These are phyloP conservation scores for Blastobasis lacticolella DNA, from an alignment of 2,888 invertebrate genomes.

Conservation along the genomic window DNA sequence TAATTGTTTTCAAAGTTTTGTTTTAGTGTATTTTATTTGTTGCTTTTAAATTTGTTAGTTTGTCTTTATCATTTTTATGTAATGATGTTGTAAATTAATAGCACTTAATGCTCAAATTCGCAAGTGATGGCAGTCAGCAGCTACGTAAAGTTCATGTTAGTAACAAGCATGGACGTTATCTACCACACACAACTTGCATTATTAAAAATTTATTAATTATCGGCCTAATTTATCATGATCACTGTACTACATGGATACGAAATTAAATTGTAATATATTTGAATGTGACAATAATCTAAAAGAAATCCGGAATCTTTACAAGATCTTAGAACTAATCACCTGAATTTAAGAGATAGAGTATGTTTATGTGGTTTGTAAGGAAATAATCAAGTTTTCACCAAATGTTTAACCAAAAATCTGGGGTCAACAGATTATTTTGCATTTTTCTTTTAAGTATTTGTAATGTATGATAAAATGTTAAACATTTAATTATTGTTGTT, in stretches of 20 bases:
- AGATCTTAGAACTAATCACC: background rate
- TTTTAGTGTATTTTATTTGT: background rate
- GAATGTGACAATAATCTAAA: constrained; percentile 2
- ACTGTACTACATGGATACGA: background rate
- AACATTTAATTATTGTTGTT: no score
- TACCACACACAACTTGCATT: background rate
- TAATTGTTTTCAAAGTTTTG: background rate
- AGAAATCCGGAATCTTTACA: constrained; percentile 3
- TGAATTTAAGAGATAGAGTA: no score
- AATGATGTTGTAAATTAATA: no score
- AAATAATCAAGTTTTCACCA: constrained; percentile 18
- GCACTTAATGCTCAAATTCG: no score
- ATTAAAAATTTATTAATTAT: background rate
- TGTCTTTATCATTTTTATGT: background rate
- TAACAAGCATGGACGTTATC: no score
- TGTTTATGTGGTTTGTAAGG: background rate
- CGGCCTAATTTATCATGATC: background rate
- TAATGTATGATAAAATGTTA: no score
- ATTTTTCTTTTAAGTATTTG: no score
- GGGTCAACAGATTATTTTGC: no score
- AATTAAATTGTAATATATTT: background rate
- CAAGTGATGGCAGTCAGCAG: no score
- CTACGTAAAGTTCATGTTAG: no score
- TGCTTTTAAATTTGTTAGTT: background rate
- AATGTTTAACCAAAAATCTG: constrained; percentile 20